Evolutionary conservation across 2,888 invertebrate genomes (phyloP), one percentile per base, ranked within the genome.

Genomic region (Drosophila borealis): DNA sequence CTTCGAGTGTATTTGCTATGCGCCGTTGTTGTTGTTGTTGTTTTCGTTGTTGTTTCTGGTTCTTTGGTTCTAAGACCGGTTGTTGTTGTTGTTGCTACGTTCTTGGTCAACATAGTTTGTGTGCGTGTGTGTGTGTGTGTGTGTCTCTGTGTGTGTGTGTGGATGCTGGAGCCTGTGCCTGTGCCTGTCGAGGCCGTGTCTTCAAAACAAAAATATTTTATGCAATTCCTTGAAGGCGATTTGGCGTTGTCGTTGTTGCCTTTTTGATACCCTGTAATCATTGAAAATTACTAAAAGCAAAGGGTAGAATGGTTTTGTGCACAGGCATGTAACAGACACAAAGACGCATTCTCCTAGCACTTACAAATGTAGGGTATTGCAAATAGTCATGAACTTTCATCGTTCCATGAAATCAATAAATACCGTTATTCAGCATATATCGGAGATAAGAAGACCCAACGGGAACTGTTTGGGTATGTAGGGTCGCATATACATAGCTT

Each of bases 181-280:
- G 80, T 37, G 60, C 44, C 65, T 65, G 80, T 82, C 77, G 89
- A 82, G 83, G 89, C 82, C 88, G 72, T 70, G 81, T 76, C 77
- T 84, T 85, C 70, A 80, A 86, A 71, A 85, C 65, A 68, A 81
- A 72, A 79, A 86, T 88, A 80, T 86, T 86, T 86, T 85, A 88
- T 86, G 88, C 89, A 88, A 86, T 86, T 86, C 82, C 85, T 89
- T 86, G 89, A 88, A 89, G 80, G 68, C 81, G 81, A 76, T 70
- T 84, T 89, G 76, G 62, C 55, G 63, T 57, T 63, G 74, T 61
- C 49, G 73, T 63, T 57, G 34, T 36, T 64, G 41, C 41, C 49
- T 54, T 46, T 45, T 13, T 29, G 46, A 63, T 44, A 64, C 34
- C 50, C 21, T 50, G 14, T 25, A 50, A 3, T 0, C 13, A 50